Evolutionary conservation across 2,888 invertebrate genomes (phyloP).

Genomic region (Drosophila nigritarsus): DNA sequence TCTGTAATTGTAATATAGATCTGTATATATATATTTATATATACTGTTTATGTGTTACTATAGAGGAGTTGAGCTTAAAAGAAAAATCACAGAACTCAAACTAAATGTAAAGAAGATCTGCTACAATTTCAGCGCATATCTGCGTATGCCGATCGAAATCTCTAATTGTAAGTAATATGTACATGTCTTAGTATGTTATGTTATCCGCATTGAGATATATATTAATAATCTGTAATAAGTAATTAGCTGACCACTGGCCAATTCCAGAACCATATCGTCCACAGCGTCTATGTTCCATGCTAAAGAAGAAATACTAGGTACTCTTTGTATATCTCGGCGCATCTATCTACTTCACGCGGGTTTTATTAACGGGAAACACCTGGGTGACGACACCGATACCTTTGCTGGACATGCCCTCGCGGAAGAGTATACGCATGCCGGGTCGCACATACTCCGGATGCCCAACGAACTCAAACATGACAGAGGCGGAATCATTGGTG

Average conservation of each 20-base stretch:
- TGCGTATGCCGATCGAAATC: slow-evolving; percentile 29
- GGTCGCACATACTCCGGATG: slow-evolving; percentile 94
- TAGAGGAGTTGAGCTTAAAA: slow-evolving; percentile 72
- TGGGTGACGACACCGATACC: slow-evolving; percentile 94
- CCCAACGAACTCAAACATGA: slow-evolving; percentile 94
- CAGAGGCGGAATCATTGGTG: slow-evolving; percentile 94
- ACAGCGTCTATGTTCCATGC: background rate
- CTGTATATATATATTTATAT: slow-evolving; percentile 13
- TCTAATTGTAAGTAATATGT: slow-evolving; percentile 60
- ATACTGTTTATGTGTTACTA: slow-evolving; percentile 13
- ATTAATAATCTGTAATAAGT: slow-evolving; percentile 38
- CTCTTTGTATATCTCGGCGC: background rate
- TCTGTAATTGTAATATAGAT: slow-evolving; percentile 15
- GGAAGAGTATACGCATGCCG: slow-evolving; percentile 92
- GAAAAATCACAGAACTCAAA: slow-evolving; percentile 78
- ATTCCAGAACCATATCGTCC: background rate
- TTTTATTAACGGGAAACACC: slow-evolving; percentile 87
- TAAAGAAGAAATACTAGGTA: slow-evolving; percentile 34
- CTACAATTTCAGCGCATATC: slow-evolving; percentile 41
- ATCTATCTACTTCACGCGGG: slow-evolving; percentile 47
- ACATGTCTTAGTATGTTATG: slow-evolving; percentile 48
- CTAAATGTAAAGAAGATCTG: slow-evolving; percentile 71
- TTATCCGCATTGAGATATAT: slow-evolving; percentile 56
- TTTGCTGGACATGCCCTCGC: slow-evolving; percentile 92
- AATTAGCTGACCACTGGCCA: slow-evolving; percentile 30